These are phyloP conservation scores for Fragum sueziense DNA, from an alignment of 2,888 invertebrate genomes.

Conservation along the genomic window DNA sequence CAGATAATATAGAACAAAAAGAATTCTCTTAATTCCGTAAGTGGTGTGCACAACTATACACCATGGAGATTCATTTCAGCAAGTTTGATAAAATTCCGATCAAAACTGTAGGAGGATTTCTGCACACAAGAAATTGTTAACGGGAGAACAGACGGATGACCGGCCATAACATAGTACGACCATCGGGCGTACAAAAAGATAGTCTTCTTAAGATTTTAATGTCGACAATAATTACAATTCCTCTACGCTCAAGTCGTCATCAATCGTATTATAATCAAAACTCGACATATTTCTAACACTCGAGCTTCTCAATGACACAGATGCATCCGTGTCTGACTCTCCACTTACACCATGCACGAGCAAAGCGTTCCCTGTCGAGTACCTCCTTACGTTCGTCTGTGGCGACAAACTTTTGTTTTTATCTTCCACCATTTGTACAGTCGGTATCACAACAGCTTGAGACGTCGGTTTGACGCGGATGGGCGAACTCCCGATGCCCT, in stretches of 20 bases:
- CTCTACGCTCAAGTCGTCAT: not conserved
- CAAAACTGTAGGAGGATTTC: no score
- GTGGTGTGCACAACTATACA: no score
- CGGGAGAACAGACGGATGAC: no score
- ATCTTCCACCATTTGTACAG: not conserved
- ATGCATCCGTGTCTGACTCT: not conserved
- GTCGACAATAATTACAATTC: not conserved
- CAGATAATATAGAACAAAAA: no score
- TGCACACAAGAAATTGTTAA: no score
- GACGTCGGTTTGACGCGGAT: not conserved
- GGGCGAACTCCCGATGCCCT: slow-evolving; percentile 14
- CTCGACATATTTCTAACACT: slow-evolving; percentile 2
- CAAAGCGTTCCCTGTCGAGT: slow-evolving; percentile 5
- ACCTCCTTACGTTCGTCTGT: not conserved
- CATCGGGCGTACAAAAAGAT: no score
- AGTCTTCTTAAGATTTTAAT: no score
- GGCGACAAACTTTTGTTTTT: not conserved
- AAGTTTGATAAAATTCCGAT: no score
- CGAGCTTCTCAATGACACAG: not conserved
- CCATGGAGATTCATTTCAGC: no score
- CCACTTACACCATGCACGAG: not conserved
- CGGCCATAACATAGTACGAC: no score
- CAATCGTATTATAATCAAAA: not conserved
- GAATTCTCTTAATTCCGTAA: no score
- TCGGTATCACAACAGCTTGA: not conserved